Evolutionary conservation across 2,888 invertebrate genomes (phyloP), one percentile per base, ranked within the genome.

Genomic region (Lampropteryx suffumata): DNA sequence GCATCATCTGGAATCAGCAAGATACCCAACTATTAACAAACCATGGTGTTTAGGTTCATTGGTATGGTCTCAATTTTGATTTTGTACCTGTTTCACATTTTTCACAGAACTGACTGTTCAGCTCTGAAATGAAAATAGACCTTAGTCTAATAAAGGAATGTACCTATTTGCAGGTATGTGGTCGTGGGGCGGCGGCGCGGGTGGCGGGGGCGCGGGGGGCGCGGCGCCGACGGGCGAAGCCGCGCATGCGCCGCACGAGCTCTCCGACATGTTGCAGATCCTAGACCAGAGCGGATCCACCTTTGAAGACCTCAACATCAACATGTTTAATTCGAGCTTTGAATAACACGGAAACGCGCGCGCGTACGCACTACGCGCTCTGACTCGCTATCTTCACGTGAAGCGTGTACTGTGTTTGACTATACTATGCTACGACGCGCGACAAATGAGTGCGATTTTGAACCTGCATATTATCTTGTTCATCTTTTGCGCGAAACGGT

Each of bases 231-330:
- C 65, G 3, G 65, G 70, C 21, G 82, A 79, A 53, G 82, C 73
- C 0, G 71, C 79, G 27, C 92, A 93, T 48, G 92, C 92, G 32
- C 93, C 94, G 30, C 92, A 91, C 59, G 97, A 97, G 87, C 92
- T 97, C 48, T 95, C 96, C 10, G 97, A 98, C 73, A 97, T 98
- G 97, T 90, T 98, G 69, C 97, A 97, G 85, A 97, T 98, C 94
- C 89, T 98, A 48, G 96, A 97, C 84, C 96, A 96, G 79, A 94
- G 94, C 68, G 95, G 94, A 41, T 92, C 95, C 50, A 94, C 96
- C 21, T 97, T 97, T 79, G 97, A 97, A 79, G 97, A 97, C 82
- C 92, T 97, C 70, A 95, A 95, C 75, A 92, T 97, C 65, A 94
- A 94, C 71, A 97, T 97, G 97, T 97, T 97, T 82, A 97, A 95